Conservation (phyloP, 2,113 vertebrate species). For the Salvelinus namaycush region DNA sequence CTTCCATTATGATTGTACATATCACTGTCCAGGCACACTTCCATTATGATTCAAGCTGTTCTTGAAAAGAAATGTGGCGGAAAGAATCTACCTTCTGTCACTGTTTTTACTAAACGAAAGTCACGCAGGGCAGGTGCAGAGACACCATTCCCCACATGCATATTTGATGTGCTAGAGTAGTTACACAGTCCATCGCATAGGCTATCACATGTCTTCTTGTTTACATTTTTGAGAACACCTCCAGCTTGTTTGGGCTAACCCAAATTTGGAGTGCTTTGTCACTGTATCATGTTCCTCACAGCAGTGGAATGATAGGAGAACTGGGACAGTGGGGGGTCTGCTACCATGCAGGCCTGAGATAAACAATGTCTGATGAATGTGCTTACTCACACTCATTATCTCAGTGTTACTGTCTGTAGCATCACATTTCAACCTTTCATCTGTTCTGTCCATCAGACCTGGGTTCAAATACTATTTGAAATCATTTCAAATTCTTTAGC, state of each 20-base stretch:
- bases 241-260: not conserved
- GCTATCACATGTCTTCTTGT: not conserved
- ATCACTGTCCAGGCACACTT: not conserved
- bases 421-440: not conserved
- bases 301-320: too few relatives aligned
- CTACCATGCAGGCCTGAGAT: not conserved
- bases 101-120: not conserved
- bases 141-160: not conserved
- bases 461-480: not conserved
- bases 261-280: not conserved
- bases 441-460: not conserved
- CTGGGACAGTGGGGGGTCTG: too few relatives aligned
- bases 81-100: too few relatives aligned
- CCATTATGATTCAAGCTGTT: too few relatives aligned
- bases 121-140: not conserved
- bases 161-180: too few relatives aligned
- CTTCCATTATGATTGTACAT: too few relatives aligned
- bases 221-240: not conserved
- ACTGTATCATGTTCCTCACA: too few relatives aligned
- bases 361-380: not conserved
- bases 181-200: too few relatives aligned
- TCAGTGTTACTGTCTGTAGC: not conserved
- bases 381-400: not conserved
- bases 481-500: constrained; percentile 18
- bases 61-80: too few relatives aligned